A percentile compares a stretch with the other conserved stretches of the same genome.
Conservation (phyloP, 2,888 invertebrate genomes). For the Cataglyphis albicans region DNA sequence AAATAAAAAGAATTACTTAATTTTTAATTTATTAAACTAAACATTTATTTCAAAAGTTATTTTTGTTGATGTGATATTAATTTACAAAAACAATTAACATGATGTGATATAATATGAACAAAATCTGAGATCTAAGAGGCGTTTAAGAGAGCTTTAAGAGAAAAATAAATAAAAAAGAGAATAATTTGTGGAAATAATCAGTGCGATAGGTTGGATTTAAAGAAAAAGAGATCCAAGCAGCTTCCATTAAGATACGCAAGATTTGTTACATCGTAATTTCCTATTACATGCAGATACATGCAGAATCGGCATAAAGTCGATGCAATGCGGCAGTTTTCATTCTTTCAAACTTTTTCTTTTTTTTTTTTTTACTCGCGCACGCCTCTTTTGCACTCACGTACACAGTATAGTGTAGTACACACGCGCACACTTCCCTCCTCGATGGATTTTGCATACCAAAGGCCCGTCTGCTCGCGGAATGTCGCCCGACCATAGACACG, state of each 20-base stretch:
- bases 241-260: not conserved
- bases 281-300: not conserved
- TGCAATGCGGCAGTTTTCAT: conserved; percentile 45
- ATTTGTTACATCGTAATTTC: not conserved
- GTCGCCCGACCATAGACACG: conserved; percentile 59
- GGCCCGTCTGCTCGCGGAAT: conserved; percentile 54
- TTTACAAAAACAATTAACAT: not conserved
- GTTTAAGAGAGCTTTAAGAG: not conserved
- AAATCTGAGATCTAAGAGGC: not conserved
- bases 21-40: not conserved
- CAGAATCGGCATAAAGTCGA: not conserved
- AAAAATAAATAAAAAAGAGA: not conserved
- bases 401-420: too few species aligned
- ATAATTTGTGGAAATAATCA: not conserved
- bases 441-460: conserved; percentile 69
- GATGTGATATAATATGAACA: not conserved
- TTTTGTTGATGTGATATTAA: not conserved
- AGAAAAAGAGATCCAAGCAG: not conserved
- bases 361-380: conserved; percentile 10
- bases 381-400: conserved; percentile 29
- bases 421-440: not conserved
- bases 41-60: not conserved
- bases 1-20: not conserved
- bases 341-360: not conserved
- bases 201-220: not conserved